phyloP scores from a whole-genome alignment of 2,797 vertebrate species.

The Halcyon leucocephala region DNA sequence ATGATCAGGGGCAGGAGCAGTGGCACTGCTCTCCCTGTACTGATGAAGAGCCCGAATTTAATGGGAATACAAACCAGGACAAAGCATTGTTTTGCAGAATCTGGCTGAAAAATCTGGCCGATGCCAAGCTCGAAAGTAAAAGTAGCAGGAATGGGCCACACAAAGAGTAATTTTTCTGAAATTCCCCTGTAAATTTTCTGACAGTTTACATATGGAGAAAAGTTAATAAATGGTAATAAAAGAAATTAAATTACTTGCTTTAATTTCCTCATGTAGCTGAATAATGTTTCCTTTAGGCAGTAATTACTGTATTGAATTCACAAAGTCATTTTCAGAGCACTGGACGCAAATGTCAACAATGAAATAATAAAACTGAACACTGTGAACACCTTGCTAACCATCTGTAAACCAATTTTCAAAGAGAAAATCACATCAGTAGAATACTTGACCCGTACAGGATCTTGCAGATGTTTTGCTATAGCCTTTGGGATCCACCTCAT shows the following conservation, averaged over 20 bases:
- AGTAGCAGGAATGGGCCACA: not conserved
- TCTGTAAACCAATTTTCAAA: slow-evolving; percentile 74
- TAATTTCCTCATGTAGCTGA: slow-evolving; percentile 48
- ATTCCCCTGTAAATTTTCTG: not conserved
- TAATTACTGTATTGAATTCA: slow-evolving; percentile 41
- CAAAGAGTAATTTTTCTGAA: not conserved
- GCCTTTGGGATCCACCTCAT: slow-evolving; percentile 73
- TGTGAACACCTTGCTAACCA: slow-evolving; percentile 67
- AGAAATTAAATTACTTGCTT: slow-evolving; percentile 7
- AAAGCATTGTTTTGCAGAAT: not conserved
- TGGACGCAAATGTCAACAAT: slow-evolving; percentile 41
- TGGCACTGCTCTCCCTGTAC: not conserved
- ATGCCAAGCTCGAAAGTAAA: not conserved
- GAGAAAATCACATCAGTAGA: slow-evolving; percentile 74
- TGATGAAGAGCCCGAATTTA: not conserved
- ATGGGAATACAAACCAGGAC: not conserved
- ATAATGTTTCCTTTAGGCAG: slow-evolving; percentile 43
- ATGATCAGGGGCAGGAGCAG: not conserved
- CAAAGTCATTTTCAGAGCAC: slow-evolving; percentile 53
- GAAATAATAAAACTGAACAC: slow-evolving; percentile 62
- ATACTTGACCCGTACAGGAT: slow-evolving; percentile 69
- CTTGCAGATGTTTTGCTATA: slow-evolving; percentile 76
- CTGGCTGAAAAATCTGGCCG: not conserved
- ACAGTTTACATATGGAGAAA: slow-evolving; percentile 30
- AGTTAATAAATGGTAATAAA: slow-evolving; percentile 59